Evolutionary conservation across 2,888 invertebrate species (phyloP).

Genomic region (Elaeidobius kamerunicus): DNA sequence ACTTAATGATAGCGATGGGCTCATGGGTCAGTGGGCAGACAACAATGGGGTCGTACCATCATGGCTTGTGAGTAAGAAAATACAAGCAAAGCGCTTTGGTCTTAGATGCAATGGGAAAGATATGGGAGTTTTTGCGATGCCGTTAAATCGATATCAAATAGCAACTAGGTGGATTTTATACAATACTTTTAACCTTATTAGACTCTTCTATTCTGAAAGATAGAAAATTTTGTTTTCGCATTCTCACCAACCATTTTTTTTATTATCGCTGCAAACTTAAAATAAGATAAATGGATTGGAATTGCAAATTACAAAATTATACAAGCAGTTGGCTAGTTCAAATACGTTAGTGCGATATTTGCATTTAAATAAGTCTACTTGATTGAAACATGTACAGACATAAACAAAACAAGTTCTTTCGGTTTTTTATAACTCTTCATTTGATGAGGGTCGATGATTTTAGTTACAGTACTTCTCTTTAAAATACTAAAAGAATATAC

Average conservation of each 20-base stretch:
- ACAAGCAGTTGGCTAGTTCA: not conserved
- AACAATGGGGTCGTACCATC: conserved; percentile 40
- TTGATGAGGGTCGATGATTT: too few relatives aligned
- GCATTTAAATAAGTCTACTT: conserved; percentile 1
- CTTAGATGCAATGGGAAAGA: conserved; percentile 22
- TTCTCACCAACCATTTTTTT: too few relatives aligned
- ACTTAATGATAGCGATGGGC: conserved; percentile 30
- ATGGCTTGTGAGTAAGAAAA: conserved; percentile 29
- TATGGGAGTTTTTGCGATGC: conserved; percentile 27
- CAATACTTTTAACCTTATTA: too few relatives aligned
- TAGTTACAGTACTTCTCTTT: too few relatives aligned
- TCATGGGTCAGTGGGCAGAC: conserved; percentile 44
- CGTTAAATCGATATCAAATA: too few relatives aligned
- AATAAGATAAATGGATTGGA: too few relatives aligned
- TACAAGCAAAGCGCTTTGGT: conserved; percentile 20
- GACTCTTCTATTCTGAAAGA: too few relatives aligned
- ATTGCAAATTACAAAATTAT: conserved; percentile 4
- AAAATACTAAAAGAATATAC: too few relatives aligned
- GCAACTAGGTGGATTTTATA: too few relatives aligned
- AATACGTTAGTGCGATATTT: conserved; percentile 4
- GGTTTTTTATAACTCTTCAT: too few relatives aligned
- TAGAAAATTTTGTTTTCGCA: too few relatives aligned
- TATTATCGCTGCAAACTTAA: too few relatives aligned
- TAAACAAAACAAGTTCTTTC: conserved; percentile 3
- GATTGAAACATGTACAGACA: conserved; percentile 2